Base-by-base conservation (phyloP, 2,113 vertebrate genomes). In the Protobothrops mucrosquamatus region DNA sequence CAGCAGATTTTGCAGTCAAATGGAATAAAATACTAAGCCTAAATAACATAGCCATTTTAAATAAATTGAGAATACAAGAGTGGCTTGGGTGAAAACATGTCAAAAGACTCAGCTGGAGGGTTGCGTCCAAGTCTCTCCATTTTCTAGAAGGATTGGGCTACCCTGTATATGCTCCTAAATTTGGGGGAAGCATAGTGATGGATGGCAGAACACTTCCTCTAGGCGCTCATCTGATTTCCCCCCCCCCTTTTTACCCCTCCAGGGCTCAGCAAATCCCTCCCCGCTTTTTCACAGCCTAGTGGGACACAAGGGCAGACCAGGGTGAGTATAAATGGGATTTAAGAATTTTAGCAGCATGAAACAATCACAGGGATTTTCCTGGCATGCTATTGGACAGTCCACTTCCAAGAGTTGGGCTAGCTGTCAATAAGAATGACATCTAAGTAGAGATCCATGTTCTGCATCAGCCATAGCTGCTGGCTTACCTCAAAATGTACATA, bases 211-310 rank as follows among this genome's bases (percentile, higher is more conserved):
- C 11, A 52, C 22, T 90, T 61, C n/a, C 8, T 22, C 23, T n/a
- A 39, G 39, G 39, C 39, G 39, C 39, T 39, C 39, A 39, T 39
- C 39, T 39, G 39, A 39, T 56, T 0, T 48, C 0, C 22, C 9
- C 52, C 15, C 29, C 46, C 87, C 39, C 39, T 39, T 39, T 64
- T 92, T 86, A 94, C 92, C 96, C 39, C 95, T 94, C 61, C 96
- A 97, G 96, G 95, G 92, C 93, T 96, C 94, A 96, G 95, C 97
- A 95, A 94, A 29, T 85, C 94, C 39, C 90, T 91, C 48, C 23
- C 91, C 52, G 74, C 87, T 29, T 94, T 91, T 52, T 22, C 81
- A 20, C 94, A 93, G 20, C 89, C 86, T 61, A 93, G 69, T 85
- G 92, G 92, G 34, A 93, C 74, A 46, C 87, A 93, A 89, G 92